Evolutionary conservation across 1,140 invertebrate species (phyloP).

Genomic region (Scylla paramamosain): DNA sequence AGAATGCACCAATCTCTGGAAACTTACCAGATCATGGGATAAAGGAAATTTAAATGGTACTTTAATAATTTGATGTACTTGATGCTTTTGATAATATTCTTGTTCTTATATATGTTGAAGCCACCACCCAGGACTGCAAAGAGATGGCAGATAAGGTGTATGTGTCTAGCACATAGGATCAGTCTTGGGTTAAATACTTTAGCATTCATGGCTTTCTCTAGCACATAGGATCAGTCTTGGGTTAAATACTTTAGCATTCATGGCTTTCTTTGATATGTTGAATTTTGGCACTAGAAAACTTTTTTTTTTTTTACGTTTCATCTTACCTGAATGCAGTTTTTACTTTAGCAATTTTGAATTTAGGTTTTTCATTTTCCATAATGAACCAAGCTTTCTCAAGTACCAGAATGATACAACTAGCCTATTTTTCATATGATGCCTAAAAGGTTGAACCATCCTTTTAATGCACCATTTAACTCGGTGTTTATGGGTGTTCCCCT

Average conservation of each 20-base stretch:
- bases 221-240: slow-evolving; percentile 9
- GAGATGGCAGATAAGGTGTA: not conserved
- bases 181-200: slow-evolving; percentile 17
- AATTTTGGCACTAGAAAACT: not conserved
- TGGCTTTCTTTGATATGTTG: not conserved
- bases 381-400: not conserved
- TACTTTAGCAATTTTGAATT: not conserved
- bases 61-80: slow-evolving; percentile 34
- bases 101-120: slow-evolving; percentile 30
- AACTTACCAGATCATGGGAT: slow-evolving; percentile 10
- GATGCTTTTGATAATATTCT: slow-evolving; percentile 38
- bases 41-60: slow-evolving; percentile 51
- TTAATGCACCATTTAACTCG: not conserved
- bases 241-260: slow-evolving; percentile 24
- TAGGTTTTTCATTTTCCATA: not conserved
- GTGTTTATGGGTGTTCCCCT: not conserved
- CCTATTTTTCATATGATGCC: not conserved
- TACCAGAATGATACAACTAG: not conserved
- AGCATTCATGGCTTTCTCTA: not conserved
- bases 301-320: not conserved
- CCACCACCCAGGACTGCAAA: not conserved
- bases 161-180: not conserved
- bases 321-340: not conserved
- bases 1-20: not conserved
- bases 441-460: not conserved